Evolutionary conservation across 2,113 vertebrate species (phyloP), one percentile per base, ranked within the genome.

Genomic region (Galeopterus variegatus): DNA sequence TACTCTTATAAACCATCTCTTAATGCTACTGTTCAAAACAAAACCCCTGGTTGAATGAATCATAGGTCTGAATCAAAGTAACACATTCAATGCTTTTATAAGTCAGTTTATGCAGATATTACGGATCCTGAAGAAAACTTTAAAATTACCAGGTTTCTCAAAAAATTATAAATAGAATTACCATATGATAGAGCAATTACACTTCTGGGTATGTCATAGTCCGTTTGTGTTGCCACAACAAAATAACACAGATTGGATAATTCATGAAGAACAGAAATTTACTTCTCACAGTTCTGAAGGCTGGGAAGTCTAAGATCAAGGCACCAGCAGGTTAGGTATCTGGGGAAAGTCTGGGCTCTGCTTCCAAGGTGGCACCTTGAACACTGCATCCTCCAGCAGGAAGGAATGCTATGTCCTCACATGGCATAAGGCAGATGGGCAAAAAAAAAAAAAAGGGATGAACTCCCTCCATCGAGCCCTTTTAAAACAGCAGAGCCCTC

Each of bases 121-220:
- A 52, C 50, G 24, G 41, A 62, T 84, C 50, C 28, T 88, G 64
- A 94, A 88, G 28, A 48, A 79, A 87, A 84, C 8, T 31, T 84
- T 69, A 70, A 76, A 88, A 94, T 70, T 81, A 84, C 50, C 48
- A 77, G 24, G 23, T 83, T 64, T 45, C 28, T 90, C 19, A 60
- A 77, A 87, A 90, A 69, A 94, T 36, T 17, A 65, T 73, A 64
- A 94, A 56, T 28, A 26, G 15, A 90, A 90, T 85, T 83, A 36
- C 45, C 36, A 62, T 64, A n/a, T 75, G 26, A 58, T 21, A 94
- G 12, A 67, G 12, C 36, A 76, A 58, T 67, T 84, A 56, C 9
- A 77, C 8, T 77, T 84, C 48, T 60, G 36, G 21, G 28, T 21
- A 26, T 76, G 60, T 33, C 28, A 82, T 67, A 28, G 28, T 90